These are phyloP conservation scores for Beroe ovata DNA, from an alignment of 37 sponge, comb jelly and placozoan genomes.

Conservation along the genomic window DNA sequence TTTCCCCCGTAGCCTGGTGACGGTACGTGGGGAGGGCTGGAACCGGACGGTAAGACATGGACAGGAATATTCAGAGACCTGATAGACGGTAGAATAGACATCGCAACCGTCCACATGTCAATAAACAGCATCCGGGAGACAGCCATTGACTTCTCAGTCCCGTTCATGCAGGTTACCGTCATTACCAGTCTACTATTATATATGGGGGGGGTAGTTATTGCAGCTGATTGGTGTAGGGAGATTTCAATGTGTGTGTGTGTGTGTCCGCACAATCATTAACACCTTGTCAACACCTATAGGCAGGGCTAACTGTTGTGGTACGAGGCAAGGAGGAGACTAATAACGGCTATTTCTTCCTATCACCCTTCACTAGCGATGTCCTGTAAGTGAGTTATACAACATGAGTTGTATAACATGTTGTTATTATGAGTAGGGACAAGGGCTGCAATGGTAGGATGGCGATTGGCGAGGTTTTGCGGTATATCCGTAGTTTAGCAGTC, in stretches of 20 bases:
- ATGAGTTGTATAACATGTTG: no score
- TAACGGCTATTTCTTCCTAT: constrained; percentile 45
- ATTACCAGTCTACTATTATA: not conserved
- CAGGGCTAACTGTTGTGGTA: constrained; percentile 22
- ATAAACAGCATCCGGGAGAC: constrained; percentile 44
- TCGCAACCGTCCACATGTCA: constrained; percentile 62
- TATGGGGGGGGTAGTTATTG: no score
- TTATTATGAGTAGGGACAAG: no score
- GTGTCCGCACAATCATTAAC: no score
- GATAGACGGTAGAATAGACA: constrained; percentile 30
- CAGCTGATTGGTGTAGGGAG: no score
- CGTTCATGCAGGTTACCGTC: constrained; percentile 68
- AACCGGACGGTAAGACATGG: constrained; percentile 29
- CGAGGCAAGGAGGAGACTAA: constrained; percentile 14
- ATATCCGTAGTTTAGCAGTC: no score
- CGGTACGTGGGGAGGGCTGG: constrained; percentile 51
- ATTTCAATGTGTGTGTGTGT: no score
- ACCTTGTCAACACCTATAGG: no score
- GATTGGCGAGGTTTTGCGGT: no score
- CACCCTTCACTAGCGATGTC: constrained; percentile 37
- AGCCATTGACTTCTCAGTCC: constrained; percentile 42
- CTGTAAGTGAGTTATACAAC: not conserved
- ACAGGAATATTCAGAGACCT: constrained; percentile 63
- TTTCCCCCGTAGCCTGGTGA: constrained; percentile 20
- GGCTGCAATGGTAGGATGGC: no score